Base-by-base conservation (phyloP, 2,797 vertebrate species). In the Allobates femoralis region DNA sequence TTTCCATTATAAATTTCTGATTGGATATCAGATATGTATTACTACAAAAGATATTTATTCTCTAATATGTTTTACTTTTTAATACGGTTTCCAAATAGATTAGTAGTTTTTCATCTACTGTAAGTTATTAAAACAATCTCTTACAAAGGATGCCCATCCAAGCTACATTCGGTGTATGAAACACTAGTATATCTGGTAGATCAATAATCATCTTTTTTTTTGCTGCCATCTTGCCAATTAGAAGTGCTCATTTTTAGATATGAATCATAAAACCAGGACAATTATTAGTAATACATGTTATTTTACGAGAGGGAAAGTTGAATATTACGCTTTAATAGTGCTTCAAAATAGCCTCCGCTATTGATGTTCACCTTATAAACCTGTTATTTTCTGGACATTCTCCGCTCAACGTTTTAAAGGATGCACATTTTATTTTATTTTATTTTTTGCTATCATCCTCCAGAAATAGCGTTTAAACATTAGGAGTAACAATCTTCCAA, bases 251-350 rank as follows among this genome's bases (percentile, higher is more conserved):
- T 79, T 67, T 51, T 55, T 79, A 79, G 41, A 30, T 41, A 67
- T 34, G 58, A 85, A 66, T 85, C 74, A 79, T 85, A 41, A 79
- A 85, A 34, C 66, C 26, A 53, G 51, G 32, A 85, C 50, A 53
- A 79, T 77, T 78, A 85, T 79, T 79, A 58, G 55, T 69, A 55
- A 79, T 79, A 74, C 41, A 82, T 82, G 66, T 56, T 71, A 82
- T 82, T 71, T 81, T 82, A 82, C 32, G 32, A 69, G 75, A 50
- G 71, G 19, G 3, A 18, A 46, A 46, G 82, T 30, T 60, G 82
- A 76, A 75, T 60, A 77, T 64, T 60, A 62, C 62, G 21, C 16
- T 73, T 51, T 75, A 62, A 84, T 26, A 71, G 83, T 46, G 37
- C 30, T 21, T 56, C 50, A 71, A 71, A n/a, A 82, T 73, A 82